Evolutionary conservation across 2,888 invertebrate genomes (phyloP).

Genomic region (Dugesia japonica): DNA sequence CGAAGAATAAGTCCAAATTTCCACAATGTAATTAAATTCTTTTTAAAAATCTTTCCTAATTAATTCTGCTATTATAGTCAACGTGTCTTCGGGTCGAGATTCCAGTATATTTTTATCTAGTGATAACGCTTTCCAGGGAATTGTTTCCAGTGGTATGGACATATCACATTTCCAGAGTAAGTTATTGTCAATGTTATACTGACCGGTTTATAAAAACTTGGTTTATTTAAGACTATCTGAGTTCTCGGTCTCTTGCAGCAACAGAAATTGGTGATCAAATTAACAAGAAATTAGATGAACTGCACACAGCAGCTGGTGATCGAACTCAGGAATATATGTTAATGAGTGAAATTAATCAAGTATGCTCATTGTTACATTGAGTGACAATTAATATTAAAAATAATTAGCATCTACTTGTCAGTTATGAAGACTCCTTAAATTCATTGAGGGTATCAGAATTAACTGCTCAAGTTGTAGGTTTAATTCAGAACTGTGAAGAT

Average conservation of each 20-base stretch:
- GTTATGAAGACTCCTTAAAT: slow-evolving; percentile 7
- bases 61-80: neutral
- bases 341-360: slow-evolving; percentile 5
- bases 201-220: neutral
- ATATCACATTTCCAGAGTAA: slow-evolving; percentile 10
- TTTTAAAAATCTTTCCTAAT: too few species aligned
- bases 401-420: neutral
- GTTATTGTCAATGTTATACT: neutral
- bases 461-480: neutral
- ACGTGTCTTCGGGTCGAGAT: neutral
- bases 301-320: neutral
- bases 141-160: neutral
- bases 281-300: neutral
- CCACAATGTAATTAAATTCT: neutral
- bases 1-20: neutral
- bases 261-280: neutral
- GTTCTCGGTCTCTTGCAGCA: neutral
- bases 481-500: slow-evolving; percentile 4
- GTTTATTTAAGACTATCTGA: neutral
- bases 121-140: slow-evolving; percentile 1
- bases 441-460: neutral
- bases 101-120: neutral
- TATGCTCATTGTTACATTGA: too few species aligned
- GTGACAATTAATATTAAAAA: too few species aligned
- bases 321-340: slow-evolving; percentile 15